A percentile compares a stretch with the other conserved stretches of the same genome.
Evolutionary conservation across 2,797 vertebrate species (phyloP).

Genomic region (Strix occidentalis): DNA sequence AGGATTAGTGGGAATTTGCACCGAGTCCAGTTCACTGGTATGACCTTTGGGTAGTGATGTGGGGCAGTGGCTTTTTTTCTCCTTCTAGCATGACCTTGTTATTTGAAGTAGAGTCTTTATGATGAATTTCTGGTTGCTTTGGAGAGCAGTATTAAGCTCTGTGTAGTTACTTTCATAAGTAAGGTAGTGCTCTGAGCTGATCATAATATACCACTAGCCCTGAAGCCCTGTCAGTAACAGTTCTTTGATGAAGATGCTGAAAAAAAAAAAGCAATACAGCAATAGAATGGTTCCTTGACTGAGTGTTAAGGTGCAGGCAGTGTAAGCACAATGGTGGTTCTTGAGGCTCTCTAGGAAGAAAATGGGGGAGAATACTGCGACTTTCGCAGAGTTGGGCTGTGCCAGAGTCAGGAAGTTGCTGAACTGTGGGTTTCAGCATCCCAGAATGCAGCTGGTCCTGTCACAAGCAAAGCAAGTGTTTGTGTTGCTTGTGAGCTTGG

Average conservation of each 20-base stretch:
- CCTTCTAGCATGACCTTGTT: not conserved
- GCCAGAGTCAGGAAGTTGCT: not conserved
- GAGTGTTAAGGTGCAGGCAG: not conserved
- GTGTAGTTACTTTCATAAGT: not conserved
- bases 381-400: not conserved
- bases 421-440: not conserved
- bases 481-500: not conserved
- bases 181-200: not conserved
- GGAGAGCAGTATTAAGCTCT: not conserved
- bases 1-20: not conserved
- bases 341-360: not conserved
- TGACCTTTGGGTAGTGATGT: not conserved
- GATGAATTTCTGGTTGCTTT: not conserved
- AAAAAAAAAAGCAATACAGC: not conserved
- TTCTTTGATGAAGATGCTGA: not conserved
- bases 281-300: not conserved
- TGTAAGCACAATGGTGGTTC: not conserved
- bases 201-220: not conserved
- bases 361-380: not conserved
- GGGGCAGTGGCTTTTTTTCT: not conserved
- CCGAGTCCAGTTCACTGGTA: not conserved
- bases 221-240: not conserved
- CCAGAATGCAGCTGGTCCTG: not conserved
- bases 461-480: not conserved
- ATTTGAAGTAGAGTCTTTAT: not conserved